A percentile compares a stretch with the other conserved stretches of the same genome.
These are phyloP conservation scores for Cirrhinus molitorella DNA, from an alignment of 2,797 vertebrate genomes.

Conservation along the genomic window DNA sequence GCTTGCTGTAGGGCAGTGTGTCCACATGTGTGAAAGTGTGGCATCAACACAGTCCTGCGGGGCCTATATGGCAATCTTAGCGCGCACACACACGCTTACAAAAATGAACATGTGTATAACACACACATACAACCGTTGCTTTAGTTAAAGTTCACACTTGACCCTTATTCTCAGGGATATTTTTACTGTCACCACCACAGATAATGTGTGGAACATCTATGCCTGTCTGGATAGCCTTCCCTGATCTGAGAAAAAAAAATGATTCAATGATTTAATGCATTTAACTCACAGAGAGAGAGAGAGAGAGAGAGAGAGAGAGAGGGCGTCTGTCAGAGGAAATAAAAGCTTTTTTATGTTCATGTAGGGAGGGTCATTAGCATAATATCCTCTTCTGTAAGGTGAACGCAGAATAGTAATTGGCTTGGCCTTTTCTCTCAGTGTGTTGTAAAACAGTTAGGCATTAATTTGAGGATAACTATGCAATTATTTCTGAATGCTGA, in stretches of 20 bases:
- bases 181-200: slow-evolving; percentile 14
- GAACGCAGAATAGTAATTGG: slow-evolving; percentile 90
- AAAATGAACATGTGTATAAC: slow-evolving; percentile 14
- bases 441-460: slow-evolving; percentile 90
- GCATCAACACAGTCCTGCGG: slow-evolving; percentile 48
- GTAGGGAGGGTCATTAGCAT: slow-evolving; percentile 87
- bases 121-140: neutral
- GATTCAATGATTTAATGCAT: slow-evolving; percentile 4
- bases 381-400: slow-evolving; percentile 88
- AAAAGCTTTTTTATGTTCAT: slow-evolving; percentile 80
- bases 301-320: slow-evolving; percentile 68
- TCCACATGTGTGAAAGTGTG: slow-evolving; percentile 66
- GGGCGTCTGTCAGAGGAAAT: slow-evolving; percentile 84
- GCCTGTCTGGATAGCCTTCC: slow-evolving; percentile 4
- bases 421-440: slow-evolving; percentile 88
- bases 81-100: slow-evolving; percentile 6
- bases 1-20: slow-evolving; percentile 41
- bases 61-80: neutral
- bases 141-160: slow-evolving; percentile 25
- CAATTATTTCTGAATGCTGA: slow-evolving; percentile 89
- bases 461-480: slow-evolving; percentile 89
- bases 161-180: slow-evolving; percentile 9
- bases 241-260: neutral
- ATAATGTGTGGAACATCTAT: slow-evolving; percentile 29
- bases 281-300: slow-evolving; percentile 18